A percentile compares a stretch with the other conserved stretches of the same genome.
Evolutionary conservation across 2,888 invertebrate genomes (phyloP).

Genomic region (Tipula lateralis): DNA sequence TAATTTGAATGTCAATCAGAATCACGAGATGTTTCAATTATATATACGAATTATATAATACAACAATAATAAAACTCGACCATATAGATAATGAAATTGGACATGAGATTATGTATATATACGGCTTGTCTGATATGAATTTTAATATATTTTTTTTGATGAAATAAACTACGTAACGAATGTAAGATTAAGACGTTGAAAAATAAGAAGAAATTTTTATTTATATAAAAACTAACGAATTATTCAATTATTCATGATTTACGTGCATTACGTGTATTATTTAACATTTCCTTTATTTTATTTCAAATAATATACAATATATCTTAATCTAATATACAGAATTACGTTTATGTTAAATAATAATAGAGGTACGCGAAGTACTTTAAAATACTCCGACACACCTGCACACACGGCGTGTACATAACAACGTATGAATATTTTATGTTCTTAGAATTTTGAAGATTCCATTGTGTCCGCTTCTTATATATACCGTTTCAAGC

Average conservation of each 20-base stretch:
- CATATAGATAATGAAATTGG: not conserved
- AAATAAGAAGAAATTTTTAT: not conserved
- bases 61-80: not conserved
- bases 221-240: not conserved
- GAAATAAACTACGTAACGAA: not conserved
- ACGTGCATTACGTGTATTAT: not conserved
- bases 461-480: not conserved
- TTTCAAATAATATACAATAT: not conserved
- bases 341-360: not conserved
- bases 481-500: too few relatives aligned
- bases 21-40: not conserved
- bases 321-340: not conserved
- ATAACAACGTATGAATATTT: not conserved
- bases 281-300: not conserved
- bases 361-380: not conserved
- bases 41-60: not conserved
- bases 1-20: constrained; percentile 19
- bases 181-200: not conserved
- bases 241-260: constrained; percentile 13
- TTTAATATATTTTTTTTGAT: not conserved
- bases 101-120: not conserved
- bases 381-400: not conserved
- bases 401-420: not conserved
- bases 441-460: not conserved
- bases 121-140: not conserved